Evolutionary conservation across 2,797 vertebrate species (phyloP).

Genomic region (Petrocephalus sullivani): DNA sequence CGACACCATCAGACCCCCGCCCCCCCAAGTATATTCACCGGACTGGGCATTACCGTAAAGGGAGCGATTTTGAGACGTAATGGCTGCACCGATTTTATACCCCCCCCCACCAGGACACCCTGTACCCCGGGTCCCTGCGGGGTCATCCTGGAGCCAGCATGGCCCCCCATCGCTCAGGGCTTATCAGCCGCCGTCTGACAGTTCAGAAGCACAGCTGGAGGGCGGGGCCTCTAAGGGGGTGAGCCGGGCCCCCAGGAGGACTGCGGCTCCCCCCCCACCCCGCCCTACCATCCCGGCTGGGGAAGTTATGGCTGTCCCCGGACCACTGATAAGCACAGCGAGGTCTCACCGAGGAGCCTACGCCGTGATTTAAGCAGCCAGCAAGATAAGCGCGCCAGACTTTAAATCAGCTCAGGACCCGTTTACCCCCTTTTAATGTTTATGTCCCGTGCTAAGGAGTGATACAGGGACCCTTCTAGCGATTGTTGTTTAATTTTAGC

Average conservation of each 20-base stretch:
- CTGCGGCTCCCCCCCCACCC: not conserved
- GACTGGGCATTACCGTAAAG: not conserved
- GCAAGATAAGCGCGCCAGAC: constrained; percentile 20
- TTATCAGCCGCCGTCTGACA: constrained; percentile 35
- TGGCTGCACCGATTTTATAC: not conserved
- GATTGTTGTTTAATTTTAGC: not conserved
- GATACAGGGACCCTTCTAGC: not conserved
- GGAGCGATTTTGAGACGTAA: not conserved
- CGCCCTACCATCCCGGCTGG: constrained; percentile 21
- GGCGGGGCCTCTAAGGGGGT: constrained; percentile 19
- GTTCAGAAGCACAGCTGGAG: constrained; percentile 45
- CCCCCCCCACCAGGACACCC: not conserved
- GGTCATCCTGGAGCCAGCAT: constrained; percentile 36
- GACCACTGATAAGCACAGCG: constrained; percentile 38
- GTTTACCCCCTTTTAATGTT: not conserved
- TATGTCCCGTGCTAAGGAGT: not conserved
- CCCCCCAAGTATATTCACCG: not conserved
- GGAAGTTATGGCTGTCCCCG: constrained; percentile 37
- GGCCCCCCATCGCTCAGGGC: constrained; percentile 31
- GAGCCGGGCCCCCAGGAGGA: not conserved
- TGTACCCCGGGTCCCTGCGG: constrained; percentile 20
- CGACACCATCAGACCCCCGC: not conserved
- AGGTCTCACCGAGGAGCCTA: constrained; percentile 22
- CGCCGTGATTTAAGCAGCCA: not conserved
- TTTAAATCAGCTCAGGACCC: constrained; percentile 16